A percentile compares a stretch with the other conserved stretches of the same genome.
phyloP scores from a whole-genome alignment of 2,888 invertebrate species.

The Apamea anceps region DNA sequence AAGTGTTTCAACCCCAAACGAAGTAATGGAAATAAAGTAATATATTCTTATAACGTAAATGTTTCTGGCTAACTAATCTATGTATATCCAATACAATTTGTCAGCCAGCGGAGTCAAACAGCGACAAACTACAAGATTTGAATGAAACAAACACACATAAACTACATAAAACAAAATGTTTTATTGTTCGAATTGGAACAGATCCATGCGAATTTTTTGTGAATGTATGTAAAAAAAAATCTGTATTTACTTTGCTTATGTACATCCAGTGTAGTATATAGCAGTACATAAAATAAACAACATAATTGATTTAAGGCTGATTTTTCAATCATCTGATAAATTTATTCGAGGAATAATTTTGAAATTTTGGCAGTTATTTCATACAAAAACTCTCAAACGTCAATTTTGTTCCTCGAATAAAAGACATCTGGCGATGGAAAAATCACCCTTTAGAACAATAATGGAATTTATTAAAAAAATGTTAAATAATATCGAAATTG shows the following conservation, averaged over 20 bases:
- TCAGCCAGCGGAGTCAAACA: constrained; percentile 11
- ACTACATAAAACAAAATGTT: background rate
- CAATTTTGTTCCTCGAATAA: too few species aligned
- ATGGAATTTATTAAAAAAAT: too few species aligned
- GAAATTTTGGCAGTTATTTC: too few species aligned
- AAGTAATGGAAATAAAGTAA: too few species aligned
- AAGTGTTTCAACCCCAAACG: too few species aligned
- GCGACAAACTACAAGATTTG: constrained; percentile 37
- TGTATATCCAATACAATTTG: constrained; percentile 5
- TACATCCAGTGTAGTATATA: background rate
- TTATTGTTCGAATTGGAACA: constrained; percentile 15
- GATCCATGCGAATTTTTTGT: constrained; percentile 1
- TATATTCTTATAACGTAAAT: background rate
- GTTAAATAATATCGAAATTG: too few species aligned
- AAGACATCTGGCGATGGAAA: too few species aligned
- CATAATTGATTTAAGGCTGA: background rate
- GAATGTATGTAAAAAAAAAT: background rate
- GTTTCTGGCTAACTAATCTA: background rate
- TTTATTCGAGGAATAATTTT: too few species aligned
- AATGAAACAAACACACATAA: constrained; percentile 23
- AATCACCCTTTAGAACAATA: too few species aligned
- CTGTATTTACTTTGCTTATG: too few species aligned
- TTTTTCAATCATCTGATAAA: too few species aligned
- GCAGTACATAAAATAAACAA: background rate
- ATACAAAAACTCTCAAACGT: too few species aligned